Evolutionary conservation across 2,888 invertebrate species (phyloP), one percentile per base, ranked within the genome.

Genomic region (Parnassius smintheus): DNA sequence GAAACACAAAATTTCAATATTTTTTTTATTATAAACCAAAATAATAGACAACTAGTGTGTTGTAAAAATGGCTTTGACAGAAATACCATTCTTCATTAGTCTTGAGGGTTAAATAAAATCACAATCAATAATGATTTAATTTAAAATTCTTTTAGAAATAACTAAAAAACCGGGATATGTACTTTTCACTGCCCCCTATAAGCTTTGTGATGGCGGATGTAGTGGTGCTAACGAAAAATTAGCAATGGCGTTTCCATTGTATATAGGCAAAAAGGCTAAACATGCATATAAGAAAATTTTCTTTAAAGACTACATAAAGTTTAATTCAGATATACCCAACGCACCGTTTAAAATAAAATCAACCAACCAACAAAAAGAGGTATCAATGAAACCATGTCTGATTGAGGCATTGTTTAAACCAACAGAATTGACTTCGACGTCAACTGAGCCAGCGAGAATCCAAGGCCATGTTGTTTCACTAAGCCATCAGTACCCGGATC

Each of bases 181-280:
- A 65, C 64, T 81, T 64, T 90, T 90, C 66, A 89, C 88, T 56
- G 88, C 88, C 25, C 88, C 89, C 11, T 87, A 80, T 68, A 85
- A 73, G 73, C 68, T 89, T 11, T 75, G 81, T 11, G 82, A 82
- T 13, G 80, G 75, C 41, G 82, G 80, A 64, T 72, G 75, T 45
- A 61, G 61, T 7, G 65, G 46, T 2, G 1, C 13, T 13, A 49
- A 13, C 2, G 67, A 66, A 9, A 82, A 84, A 54, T 74, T 82
- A 9, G 66, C 65, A 2, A 70, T 89, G 67, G 68, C 68, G 9
- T 90, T 90, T 63, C 90, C 90, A 8, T 62, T 89, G 1, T 82
- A 75, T 53, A 51, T 87, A 12, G 88, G 86, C 9, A 71, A 67
- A 1, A 70, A 67, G 61, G 85, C 76, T 2, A 70, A 65, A 4